phyloP scores from a whole-genome alignment of 2,797 vertebrate species.

The Podarcis siculus region DNA sequence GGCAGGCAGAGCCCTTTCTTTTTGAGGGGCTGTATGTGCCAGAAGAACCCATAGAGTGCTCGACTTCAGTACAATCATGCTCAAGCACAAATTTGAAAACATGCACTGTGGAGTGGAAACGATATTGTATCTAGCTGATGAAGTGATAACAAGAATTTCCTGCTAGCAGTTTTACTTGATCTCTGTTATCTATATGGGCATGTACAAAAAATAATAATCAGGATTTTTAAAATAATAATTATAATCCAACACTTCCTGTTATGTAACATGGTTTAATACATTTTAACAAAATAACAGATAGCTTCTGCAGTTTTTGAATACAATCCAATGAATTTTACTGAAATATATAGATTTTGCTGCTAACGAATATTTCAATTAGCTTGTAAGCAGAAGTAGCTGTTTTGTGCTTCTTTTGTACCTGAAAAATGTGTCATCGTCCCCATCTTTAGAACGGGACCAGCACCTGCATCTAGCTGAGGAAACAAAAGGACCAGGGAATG shows the following conservation, averaged over 20 bases:
- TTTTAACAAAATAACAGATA: conserved; percentile 36
- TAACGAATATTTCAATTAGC: not conserved
- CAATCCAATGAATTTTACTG: not conserved
- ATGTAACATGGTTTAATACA: conserved; percentile 75
- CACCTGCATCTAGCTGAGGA: not conserved
- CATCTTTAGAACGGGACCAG: not conserved
- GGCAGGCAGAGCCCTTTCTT: conserved; percentile 13
- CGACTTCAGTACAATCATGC: not conserved
- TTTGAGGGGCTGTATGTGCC: conserved; percentile 71
- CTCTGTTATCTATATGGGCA: conserved; percentile 57
- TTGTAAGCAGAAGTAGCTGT: not conserved
- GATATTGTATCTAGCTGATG: conserved; percentile 38
- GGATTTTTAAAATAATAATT: conserved; percentile 57
- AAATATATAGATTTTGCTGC: not conserved
- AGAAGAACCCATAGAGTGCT: conserved; percentile 60
- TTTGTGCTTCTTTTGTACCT: too few relatives aligned
- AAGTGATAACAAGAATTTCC: conserved; percentile 58
- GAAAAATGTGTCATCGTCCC: not conserved
- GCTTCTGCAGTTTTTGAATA: not conserved
- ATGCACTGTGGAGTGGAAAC: conserved; percentile 11
- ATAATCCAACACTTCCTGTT: conserved; percentile 75
- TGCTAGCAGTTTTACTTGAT: conserved; percentile 63
- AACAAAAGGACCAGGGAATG: not conserved
- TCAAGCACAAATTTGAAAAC: conserved; percentile 5
- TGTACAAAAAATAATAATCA: conserved; percentile 66